Evolutionary conservation across 2,888 invertebrate genomes (phyloP).

Genomic region (Tetranychus piercei): DNA sequence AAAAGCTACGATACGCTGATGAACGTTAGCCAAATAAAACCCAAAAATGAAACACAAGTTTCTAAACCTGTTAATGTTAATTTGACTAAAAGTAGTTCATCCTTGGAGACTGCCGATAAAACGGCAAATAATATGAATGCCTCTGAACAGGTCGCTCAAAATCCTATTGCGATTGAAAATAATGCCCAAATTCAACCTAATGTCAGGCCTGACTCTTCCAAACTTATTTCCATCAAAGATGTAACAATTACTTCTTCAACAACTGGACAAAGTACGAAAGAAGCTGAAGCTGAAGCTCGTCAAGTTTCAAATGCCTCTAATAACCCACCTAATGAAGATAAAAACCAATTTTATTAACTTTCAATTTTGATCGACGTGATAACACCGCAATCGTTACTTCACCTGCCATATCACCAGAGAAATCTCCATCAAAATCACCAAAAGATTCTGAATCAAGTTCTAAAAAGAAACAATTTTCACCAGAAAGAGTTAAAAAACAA

Average conservation of each 20-base stretch:
- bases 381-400: conserved; percentile 14
- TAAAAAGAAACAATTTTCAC: not conserved
- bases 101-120: not conserved
- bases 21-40: not conserved
- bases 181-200: not conserved
- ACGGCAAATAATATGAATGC: not conserved
- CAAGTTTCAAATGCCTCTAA: not conserved
- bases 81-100: no score
- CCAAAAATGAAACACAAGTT: not conserved
- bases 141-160: not conserved
- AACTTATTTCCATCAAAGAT: not conserved
- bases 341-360: conserved; percentile 17
- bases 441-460: not conserved
- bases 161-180: not conserved
- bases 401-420: conserved; percentile 8
- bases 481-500: not conserved
- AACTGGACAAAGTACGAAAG: not conserved
- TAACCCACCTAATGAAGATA: not conserved
- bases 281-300: not conserved
- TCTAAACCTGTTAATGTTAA: not conserved
- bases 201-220: not conserved
- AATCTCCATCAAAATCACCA: conserved; percentile 6
- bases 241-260: not conserved
- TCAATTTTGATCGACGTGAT: conserved; percentile 18
- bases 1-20: conserved; percentile 5